Evolutionary conservation across 2,113 vertebrate species (phyloP).

Genomic region (Austrofundulus limnaeus): DNA sequence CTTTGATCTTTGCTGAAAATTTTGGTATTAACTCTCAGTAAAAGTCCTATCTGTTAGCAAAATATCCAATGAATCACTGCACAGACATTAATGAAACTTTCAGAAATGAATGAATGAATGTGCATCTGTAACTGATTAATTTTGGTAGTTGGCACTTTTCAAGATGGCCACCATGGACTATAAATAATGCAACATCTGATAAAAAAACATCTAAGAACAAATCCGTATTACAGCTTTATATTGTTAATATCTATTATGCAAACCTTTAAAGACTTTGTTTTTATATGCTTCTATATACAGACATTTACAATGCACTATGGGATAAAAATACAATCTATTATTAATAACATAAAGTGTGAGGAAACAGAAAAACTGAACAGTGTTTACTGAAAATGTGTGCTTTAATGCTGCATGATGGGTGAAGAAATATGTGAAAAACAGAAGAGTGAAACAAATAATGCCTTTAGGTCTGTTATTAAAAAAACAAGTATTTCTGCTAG

Average conservation of each 20-base stretch:
- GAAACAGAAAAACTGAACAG: slow-evolving; percentile 49
- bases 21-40: no score
- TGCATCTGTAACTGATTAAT: no score
- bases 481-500: neutral
- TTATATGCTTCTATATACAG: slow-evolving; percentile 74
- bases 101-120: no score
- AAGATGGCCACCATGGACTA: no score
- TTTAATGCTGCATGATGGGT: slow-evolving; percentile 17
- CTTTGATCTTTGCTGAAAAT: no score
- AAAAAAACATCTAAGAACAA: neutral
- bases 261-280: slow-evolving; percentile 60
- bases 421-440: neutral
- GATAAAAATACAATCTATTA: slow-evolving; percentile 65
- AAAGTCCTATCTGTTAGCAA: no score
- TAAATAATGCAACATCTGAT: neutral
- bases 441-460: slow-evolving; percentile 22
- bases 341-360: slow-evolving; percentile 40
- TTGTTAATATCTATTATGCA: slow-evolving; percentile 21
- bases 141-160: no score
- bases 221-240: neutral
- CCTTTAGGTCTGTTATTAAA: slow-evolving; percentile 16
- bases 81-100: no score
- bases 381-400: slow-evolving; percentile 31
- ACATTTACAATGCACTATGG: slow-evolving; percentile 70
- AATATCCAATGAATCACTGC: no score